Conservation (phyloP, 2,888 invertebrate species). For the Heteropelma amictum region DNA sequence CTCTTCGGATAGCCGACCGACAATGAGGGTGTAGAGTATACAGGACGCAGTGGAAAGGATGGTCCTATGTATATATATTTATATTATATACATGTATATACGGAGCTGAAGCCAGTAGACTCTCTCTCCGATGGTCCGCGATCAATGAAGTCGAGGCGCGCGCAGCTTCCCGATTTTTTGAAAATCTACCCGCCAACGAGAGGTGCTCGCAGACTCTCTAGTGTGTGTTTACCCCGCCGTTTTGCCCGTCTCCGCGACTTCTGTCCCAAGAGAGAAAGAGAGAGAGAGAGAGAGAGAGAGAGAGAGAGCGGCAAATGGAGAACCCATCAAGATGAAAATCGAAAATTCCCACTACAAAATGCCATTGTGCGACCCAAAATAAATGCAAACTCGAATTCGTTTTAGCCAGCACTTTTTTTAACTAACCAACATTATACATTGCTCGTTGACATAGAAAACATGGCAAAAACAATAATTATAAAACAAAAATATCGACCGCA, state of each 20-base stretch:
- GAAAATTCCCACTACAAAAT: conserved; percentile 30
- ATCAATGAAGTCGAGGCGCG: conserved; percentile 76
- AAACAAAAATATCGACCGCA: too few relatives aligned
- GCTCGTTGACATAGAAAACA: too few relatives aligned
- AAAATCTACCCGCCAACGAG: conserved; percentile 76
- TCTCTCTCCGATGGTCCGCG: conserved; percentile 63
- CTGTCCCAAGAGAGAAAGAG: conserved; percentile 16
- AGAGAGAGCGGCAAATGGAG: too few relatives aligned
- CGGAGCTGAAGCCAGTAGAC: conserved; percentile 62
- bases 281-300: conserved; percentile 12
- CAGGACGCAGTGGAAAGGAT: background rate
- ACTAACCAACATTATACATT: background rate
- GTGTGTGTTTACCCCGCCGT: conserved; percentile 48
- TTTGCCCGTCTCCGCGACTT: conserved; percentile 48
- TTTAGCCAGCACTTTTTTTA: background rate
- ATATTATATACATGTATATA: too few relatives aligned
- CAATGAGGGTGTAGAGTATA: conserved; percentile 58
- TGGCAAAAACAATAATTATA: too few relatives aligned
- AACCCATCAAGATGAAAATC: conserved; percentile 55
- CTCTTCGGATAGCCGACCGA: conserved; percentile 67
- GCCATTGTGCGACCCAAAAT: conserved; percentile 53
- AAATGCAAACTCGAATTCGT: background rate
- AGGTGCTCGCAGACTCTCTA: conserved; percentile 63
- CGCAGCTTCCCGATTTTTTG: conserved; percentile 75
- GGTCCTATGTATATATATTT: too few relatives aligned